These are phyloP conservation scores for Falco naumanni DNA, from an alignment of 2,797 vertebrate species.

Conservation along the genomic window DNA sequence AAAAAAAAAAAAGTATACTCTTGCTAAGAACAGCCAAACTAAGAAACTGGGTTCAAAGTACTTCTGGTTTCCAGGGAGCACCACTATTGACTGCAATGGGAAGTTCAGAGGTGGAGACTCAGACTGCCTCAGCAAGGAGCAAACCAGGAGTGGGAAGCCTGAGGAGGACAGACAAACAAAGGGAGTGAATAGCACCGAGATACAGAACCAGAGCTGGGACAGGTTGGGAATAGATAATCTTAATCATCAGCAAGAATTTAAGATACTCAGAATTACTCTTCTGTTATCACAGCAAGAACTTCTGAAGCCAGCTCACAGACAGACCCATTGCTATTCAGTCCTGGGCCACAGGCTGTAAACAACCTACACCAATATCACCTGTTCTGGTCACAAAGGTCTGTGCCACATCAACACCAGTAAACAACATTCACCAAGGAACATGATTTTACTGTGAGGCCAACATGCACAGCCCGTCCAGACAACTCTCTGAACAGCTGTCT, in stretches of 20 bases:
- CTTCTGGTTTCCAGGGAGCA: neutral
- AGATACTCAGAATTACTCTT: neutral
- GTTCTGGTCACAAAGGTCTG: neutral
- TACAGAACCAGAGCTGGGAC: neutral
- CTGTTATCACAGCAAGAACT: neutral
- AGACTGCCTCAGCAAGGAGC: neutral
- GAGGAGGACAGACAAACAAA: neutral
- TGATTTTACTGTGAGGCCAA: neutral
- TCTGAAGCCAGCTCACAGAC: neutral
- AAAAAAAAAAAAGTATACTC: neutral
- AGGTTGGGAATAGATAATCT: neutral
- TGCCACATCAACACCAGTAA: neutral
- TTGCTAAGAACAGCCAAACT: neutral
- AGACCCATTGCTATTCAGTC: neutral
- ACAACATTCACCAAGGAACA: neutral
- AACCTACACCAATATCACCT: neutral
- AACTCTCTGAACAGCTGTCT: neutral
- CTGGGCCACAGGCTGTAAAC: neutral
- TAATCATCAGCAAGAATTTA: neutral
- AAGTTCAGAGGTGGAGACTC: neutral
- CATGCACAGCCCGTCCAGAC: neutral
- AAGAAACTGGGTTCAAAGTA: neutral
- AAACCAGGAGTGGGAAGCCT: neutral
- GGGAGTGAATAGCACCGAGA: neutral
- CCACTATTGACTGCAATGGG: neutral